Percentiles rank a stretch among this genome's conserved stretches.
phyloP scores from a whole-genome alignment of 2,888 invertebrate species.

The Buathra laborator region DNA sequence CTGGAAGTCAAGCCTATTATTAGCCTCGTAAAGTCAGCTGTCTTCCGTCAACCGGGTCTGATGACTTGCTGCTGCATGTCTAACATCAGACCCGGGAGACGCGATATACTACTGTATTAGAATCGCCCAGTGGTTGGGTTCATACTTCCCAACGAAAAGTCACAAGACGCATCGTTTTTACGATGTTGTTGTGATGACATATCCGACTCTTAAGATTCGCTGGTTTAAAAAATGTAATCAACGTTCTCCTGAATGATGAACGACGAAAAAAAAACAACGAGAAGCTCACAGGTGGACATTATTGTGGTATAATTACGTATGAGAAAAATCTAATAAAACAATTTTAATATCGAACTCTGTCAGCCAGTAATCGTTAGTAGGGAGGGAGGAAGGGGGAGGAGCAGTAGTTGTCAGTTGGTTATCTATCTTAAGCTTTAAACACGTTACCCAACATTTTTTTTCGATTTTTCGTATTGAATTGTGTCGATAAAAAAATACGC shows the following conservation, averaged over 20 bases:
- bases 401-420: background rate
- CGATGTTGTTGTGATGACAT: slow-evolving; percentile 3
- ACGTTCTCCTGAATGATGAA: too few relatives aligned
- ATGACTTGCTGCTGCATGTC: slow-evolving; percentile 45
- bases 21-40: slow-evolving; percentile 67
- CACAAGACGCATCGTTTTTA: slow-evolving; percentile 20
- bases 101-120: slow-evolving; percentile 34
- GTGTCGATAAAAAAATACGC: background rate
- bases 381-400: too few relatives aligned
- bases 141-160: slow-evolving; percentile 33
- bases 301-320: background rate
- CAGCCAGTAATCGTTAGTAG: too few relatives aligned
- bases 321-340: background rate
- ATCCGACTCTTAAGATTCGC: background rate
- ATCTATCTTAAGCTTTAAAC: background rate
- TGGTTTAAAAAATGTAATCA: background rate
- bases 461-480: background rate
- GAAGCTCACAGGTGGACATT: background rate
- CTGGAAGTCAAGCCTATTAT: slow-evolving; percentile 66
- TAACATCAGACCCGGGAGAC: slow-evolving; percentile 8
- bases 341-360: too few relatives aligned
- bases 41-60: slow-evolving; percentile 66
- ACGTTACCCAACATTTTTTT: background rate
- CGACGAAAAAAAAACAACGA: background rate
- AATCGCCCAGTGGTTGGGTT: slow-evolving; percentile 38